Percentiles rank a stretch among this genome's conserved stretches.
Conservation (phyloP, 2,888 invertebrate genomes). For the Linyphia triangularis region DNA sequence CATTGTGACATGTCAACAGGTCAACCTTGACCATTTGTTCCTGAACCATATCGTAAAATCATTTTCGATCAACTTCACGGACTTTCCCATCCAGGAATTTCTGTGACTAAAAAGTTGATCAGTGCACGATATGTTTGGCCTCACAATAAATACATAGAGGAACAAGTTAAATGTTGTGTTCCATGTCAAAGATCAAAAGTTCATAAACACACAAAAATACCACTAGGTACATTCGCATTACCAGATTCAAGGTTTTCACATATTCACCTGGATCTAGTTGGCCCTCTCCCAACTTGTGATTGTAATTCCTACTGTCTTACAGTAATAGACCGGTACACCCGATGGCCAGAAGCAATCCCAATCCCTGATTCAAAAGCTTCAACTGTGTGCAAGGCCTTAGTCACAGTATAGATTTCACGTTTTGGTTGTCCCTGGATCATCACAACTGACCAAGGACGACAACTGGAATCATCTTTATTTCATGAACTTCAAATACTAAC, state of each 20-base stretch:
- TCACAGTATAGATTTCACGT: not conserved
- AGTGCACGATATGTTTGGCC: too few relatives aligned
- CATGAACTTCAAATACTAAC: not conserved
- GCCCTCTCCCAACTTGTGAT: constrained; percentile 18
- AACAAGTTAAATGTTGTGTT: too few relatives aligned
- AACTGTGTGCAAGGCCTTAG: not conserved
- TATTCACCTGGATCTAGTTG: constrained; percentile 7
- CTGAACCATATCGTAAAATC: too few relatives aligned
- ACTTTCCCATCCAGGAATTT: too few relatives aligned
- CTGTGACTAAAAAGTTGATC: too few relatives aligned
- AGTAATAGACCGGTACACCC: not conserved
- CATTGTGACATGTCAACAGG: too few relatives aligned
- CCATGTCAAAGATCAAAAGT: constrained; percentile 13
- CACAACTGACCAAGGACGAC: not conserved
- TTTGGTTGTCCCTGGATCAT: constrained; percentile 4
- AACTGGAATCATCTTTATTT: not conserved
- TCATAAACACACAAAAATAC: not conserved
- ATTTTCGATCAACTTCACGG: too few relatives aligned
- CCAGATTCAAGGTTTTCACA: constrained; percentile 19
- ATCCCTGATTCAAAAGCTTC: not conserved
- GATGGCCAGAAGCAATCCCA: constrained; percentile 32
- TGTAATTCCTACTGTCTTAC: constrained; percentile 8
- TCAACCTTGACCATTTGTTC: too few relatives aligned
- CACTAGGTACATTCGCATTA: not conserved
- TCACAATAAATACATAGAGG: too few relatives aligned